Evolutionary conservation across 2,797 vertebrate genomes (phyloP).

Genomic region (Sarcophilus harrisii): DNA sequence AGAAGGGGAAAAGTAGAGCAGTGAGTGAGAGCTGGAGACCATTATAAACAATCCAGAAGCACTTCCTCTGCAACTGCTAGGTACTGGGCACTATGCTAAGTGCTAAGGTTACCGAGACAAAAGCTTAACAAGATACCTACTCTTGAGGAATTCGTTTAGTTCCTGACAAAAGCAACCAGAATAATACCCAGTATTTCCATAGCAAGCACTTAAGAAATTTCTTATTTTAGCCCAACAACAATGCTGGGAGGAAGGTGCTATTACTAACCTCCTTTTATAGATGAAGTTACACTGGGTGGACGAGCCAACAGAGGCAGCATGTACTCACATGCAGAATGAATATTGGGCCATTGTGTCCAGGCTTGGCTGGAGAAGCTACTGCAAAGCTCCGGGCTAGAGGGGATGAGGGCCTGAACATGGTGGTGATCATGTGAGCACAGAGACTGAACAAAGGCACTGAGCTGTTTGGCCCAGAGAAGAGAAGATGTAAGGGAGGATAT

Average conservation of each 20-base stretch:
- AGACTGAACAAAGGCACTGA: background rate
- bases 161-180: background rate
- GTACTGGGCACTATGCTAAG: conserved; percentile 5
- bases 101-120: background rate
- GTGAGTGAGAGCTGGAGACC: background rate
- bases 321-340: background rate
- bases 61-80: background rate
- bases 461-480: background rate
- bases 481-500: background rate
- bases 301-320: background rate
- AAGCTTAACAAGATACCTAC: background rate
- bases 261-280: background rate
- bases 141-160: background rate
- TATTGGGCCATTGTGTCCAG: background rate
- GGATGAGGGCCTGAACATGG: background rate
- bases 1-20: background rate
- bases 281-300: background rate
- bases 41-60: background rate
- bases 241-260: background rate
- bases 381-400: background rate
- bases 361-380: background rate
- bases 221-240: background rate
- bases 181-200: background rate
- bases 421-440: background rate
- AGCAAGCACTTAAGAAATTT: background rate